These are phyloP conservation scores for Cerastis leucographa DNA, from an alignment of 2,888 invertebrate species.

Conservation along the genomic window DNA sequence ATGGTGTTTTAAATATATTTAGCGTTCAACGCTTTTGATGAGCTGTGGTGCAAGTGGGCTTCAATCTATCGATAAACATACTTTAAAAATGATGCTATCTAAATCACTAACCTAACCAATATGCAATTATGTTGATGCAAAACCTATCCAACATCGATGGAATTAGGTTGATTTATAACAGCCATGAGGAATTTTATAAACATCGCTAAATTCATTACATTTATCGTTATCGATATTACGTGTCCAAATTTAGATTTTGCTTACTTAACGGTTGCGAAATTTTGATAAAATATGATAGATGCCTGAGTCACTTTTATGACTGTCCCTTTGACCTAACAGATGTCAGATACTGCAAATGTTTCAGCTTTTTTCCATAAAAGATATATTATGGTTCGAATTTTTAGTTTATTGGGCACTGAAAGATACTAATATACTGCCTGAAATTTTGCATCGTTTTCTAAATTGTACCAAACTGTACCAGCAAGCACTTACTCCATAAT, in stretches of 20 bases:
- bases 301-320: conserved; percentile 3
- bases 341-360: not conserved
- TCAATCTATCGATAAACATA: conserved; percentile 10
- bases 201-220: conserved; percentile 15
- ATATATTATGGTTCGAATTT: not conserved
- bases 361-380: conserved; percentile 11
- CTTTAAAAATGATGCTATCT: conserved; percentile 13
- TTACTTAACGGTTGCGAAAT: not conserved
- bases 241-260: conserved; percentile 19
- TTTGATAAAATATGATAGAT: conserved; percentile 22
- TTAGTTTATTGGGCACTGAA: not conserved
- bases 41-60: not conserved
- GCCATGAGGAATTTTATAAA: conserved; percentile 3
- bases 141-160: conserved; percentile 8
- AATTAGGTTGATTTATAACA: conserved; percentile 13
- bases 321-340: conserved; percentile 12
- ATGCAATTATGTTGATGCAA: conserved; percentile 35
- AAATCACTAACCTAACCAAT: conserved; percentile 26
- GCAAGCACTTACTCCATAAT: conserved; percentile 11
- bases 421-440: not conserved
- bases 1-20: not conserved
- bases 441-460: not conserved
- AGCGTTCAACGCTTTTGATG: not conserved
- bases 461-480: not conserved
- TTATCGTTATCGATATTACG: conserved; percentile 7